Evolutionary conservation across 2,113 vertebrate genomes (phyloP).

Genomic region (Dunckerocampus dactyliophorus): DNA sequence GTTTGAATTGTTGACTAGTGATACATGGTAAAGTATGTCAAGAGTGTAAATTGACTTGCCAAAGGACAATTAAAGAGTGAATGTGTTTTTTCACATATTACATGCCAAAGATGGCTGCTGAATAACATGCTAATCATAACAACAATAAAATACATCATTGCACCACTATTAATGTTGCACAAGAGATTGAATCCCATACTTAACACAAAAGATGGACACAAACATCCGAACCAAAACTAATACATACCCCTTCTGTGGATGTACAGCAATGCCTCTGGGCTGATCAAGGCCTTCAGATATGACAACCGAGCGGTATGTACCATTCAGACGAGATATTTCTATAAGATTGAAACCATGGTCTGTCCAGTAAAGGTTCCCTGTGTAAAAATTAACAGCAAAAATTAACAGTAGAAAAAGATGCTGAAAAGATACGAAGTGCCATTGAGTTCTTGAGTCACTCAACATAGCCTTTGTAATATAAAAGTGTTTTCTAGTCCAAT

Average conservation of each 20-base stretch:
- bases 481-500: too few species aligned
- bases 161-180: background rate
- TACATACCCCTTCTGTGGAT: slow-evolving; percentile 84
- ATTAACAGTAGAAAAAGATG: too few species aligned
- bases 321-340: slow-evolving; percentile 91
- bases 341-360: slow-evolving; percentile 97
- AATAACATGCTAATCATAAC: background rate
- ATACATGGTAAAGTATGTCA: too few species aligned
- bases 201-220: background rate
- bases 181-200: background rate
- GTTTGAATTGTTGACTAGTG: too few species aligned
- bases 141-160: background rate
- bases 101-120: background rate
- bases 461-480: too few species aligned
- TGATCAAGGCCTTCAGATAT: slow-evolving; percentile 94
- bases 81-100: background rate
- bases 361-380: slow-evolving; percentile 97
- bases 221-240: background rate
- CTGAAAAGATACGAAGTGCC: too few species aligned
- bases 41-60: too few species aligned
- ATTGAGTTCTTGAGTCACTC: too few species aligned
- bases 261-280: slow-evolving; percentile 88
- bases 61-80: too few species aligned
- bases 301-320: slow-evolving; percentile 90
- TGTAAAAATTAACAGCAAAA: slow-evolving; percentile 1